Evolutionary conservation across 2,797 vertebrate genomes (phyloP).

Genomic region (Myiothlypis coronata): DNA sequence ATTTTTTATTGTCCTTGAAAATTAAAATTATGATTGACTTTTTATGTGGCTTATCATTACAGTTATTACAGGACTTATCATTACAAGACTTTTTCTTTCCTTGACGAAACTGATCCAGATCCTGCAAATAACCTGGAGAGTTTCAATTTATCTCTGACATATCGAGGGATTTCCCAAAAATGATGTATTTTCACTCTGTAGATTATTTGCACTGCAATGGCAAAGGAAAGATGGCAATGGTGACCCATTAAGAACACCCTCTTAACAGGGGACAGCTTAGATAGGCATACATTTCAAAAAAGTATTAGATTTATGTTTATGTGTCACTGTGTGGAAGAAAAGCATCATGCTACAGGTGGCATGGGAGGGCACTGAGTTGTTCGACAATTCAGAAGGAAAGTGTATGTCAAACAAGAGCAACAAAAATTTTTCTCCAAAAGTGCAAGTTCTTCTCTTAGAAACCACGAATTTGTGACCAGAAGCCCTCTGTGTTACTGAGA

Average conservation of each 20-base stretch:
- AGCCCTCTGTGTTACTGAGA: background rate
- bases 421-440: fast-evolving
- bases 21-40: background rate
- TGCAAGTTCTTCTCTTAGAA: background rate
- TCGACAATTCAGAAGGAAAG: background rate
- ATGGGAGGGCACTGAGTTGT: background rate
- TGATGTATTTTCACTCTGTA: background rate
- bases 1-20: background rate
- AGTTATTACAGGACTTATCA: background rate
- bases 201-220: fast-evolving
- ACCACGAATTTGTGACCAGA: background rate
- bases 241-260: background rate
- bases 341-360: background rate
- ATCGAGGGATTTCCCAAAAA: background rate
- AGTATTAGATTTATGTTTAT: background rate
- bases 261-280: background rate
- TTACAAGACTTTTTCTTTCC: background rate
- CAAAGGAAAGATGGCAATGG: background rate
- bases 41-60: background rate
- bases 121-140: background rate
- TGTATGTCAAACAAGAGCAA: background rate
- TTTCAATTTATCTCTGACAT: background rate
- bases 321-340: background rate
- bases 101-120: background rate
- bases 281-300: background rate